Evolutionary conservation across 2,113 vertebrate genomes (phyloP), one percentile per base, ranked within the genome.

Genomic region (Miniopterus natalensis): DNA sequence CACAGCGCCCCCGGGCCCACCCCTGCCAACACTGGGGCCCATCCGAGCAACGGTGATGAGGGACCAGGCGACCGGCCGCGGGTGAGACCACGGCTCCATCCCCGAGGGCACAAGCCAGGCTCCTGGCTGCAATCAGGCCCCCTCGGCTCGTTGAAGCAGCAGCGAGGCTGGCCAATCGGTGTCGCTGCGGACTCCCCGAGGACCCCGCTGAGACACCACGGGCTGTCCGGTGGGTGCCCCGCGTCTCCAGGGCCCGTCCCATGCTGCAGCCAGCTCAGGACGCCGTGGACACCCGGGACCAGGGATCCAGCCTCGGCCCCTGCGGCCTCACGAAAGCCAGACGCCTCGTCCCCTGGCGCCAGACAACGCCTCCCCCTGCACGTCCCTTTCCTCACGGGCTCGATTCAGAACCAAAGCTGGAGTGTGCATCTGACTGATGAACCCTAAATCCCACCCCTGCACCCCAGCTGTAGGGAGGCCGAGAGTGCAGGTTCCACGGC

Each of bases 331-430:
- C 73, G 1, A 25, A 85, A 74, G 0, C 57, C 70, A 63, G 66
- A 70, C n/a, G 3, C 20, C n/a, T 14, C 0, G 1, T 13, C 3
- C 7, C 27, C 25, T 0, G 3, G 25, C 6, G 1, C 66, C 70
- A 57, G 36, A 36, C 36, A 2, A 36, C 36, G 36, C 36, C 36
- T 36, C 36, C 36, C 36, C 36, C 36, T 1, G 2, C 4, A 10
- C 0, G 12, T 0, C 20, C 61, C 20, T 68, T 40, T 40, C n/a
- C 17, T 81, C 87, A 29, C 0, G 9, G 27, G 63, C 71, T 47
- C 0, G 1, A 63, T 36, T 36, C 36, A 36, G 36, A 36, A 36
- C 36, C 36, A 36, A 36, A 36, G 36, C 36, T 36, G 36, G 49
- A 77, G 65, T 83, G 42, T 36, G 61, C 74, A 9, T 63, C 74